Base-by-base conservation (phyloP, 2,888 invertebrate species). In the Tanypteryx hageni region DNA sequence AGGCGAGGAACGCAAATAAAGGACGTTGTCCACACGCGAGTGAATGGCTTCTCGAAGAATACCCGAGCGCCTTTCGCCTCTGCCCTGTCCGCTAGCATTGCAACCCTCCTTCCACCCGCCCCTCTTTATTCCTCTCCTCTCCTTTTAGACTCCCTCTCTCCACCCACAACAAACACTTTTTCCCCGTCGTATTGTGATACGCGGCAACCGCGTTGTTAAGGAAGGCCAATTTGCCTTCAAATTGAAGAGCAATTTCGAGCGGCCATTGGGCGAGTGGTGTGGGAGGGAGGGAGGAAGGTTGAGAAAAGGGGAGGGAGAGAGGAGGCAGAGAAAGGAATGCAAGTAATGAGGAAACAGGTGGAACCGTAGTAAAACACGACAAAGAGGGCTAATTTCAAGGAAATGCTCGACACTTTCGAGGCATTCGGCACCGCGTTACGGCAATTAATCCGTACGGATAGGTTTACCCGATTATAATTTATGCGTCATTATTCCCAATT, bases 281-380 rank as follows among this genome's bases (percentile, higher is more conserved):
- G 22, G 76, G 76, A 22, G 22, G 22, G 22, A 22, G 76, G 13
- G 22, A 76, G 22, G 76, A 76, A 22, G 18, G 8, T 18, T 2
- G 61, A 16, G 27, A 86, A 59, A 22, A 18, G 31, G 31, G 58
- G 61, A 16, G 4, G n/a, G 31, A 14, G 8, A 22, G 8, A 59
- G 85, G 14, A 22, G 27, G 58, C 27, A 7, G 13, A 76, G 31
- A 13, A 64, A 31, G 89, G 64, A 85, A 57, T 85, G 85, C 58
- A 57, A 85, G 57, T 85, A 85, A 85, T 85, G 85, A 85, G 58
- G 85, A 57, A 85, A 58, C 58, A 57, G 57, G 58, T n/a, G 22
- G 56, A 57, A 56, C 56, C 84, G 84, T 16, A 84, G 22, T 85
- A 22, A 76, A 76, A 76, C 27, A 76, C 57, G 56, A n/a, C 10